Base-by-base conservation (phyloP, 2,888 invertebrate species). In the Iphiclides podalirius region DNA sequence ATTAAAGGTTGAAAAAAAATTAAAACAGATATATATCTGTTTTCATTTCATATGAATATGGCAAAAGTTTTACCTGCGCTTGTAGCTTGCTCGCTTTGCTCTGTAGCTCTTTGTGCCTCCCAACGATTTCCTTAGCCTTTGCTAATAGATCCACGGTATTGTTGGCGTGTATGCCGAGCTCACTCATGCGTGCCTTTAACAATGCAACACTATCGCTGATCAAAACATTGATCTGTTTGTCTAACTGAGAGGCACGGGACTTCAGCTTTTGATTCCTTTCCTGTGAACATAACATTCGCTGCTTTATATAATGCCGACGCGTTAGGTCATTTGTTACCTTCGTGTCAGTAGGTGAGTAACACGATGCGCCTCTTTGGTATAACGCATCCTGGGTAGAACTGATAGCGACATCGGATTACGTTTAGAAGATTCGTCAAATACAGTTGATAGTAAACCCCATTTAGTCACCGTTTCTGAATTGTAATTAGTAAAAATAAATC, bases 161-260 rank as follows among this genome's bases (percentile, higher is more conserved):
- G 47, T 92, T 94, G 12, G 95, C 95, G 79, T 95, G 94, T 54
- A 98, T 96, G 54, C 96, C 96, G 60, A 98, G 90, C 84, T 98
- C 98, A 63, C 93, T 94, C 94, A 98, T 95, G 55, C 98, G 91
- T 36, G 94, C 94, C 77, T 97, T 96, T 33, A 98, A 87, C 59
- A 97, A 86, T 17, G 94, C 94, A 11, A 97, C 96, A 69, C 98
- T 97, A 75, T 98, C 98, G 65, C 95, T 95, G 58, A 97, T 96
- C 55, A 98, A 87, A 52, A 96, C 94, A 75, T 94, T 95, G 56
- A 98, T 97, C 89, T 98, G 97, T 74, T 96, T 96, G 70, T 98
- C 97, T 61, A 98, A 85, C 77, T 97, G 96, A n/a, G 94, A 94
- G 35, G 95, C 95, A 50, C 96, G 92, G 48, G 93, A 94, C 76